Conservation (phyloP, 2,797 vertebrate genomes). For the Lerista edwardsae region DNA sequence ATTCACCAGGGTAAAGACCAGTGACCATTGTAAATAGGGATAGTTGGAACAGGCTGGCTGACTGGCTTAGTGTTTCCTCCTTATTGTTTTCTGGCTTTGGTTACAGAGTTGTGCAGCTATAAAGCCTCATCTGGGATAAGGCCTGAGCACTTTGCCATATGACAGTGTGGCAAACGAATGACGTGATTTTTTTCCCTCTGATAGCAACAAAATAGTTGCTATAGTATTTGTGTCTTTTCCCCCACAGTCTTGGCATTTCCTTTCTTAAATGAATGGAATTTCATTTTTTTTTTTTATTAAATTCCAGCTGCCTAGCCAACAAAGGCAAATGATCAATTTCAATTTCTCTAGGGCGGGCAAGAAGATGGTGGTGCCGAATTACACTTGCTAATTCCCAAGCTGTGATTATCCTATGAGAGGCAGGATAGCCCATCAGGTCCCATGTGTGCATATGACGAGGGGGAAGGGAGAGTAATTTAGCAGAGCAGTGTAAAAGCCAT, state of each 20-base stretch:
- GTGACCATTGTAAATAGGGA: not conserved
- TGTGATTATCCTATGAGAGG: constrained; percentile 47
- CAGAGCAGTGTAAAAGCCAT: constrained; percentile 7
- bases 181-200: not conserved
- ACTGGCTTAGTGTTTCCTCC: not conserved
- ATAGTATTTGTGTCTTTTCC: not conserved
- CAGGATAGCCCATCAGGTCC: not conserved
- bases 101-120: not conserved
- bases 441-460: constrained; percentile 16
- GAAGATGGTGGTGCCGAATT: constrained; percentile 28
- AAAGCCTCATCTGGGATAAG: not conserved
- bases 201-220: not conserved
- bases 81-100: not conserved
- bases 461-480: constrained; percentile 38
- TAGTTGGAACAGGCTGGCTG: not conserved
- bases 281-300: constrained; percentile 57
- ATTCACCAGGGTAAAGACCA: not conserved
- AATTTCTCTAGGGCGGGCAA: constrained; percentile 43
- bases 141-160: not conserved
- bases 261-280: constrained; percentile 15
- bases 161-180: not conserved
- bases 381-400: constrained; percentile 59
- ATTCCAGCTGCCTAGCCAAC: constrained; percentile 35
- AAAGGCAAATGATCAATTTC: constrained; percentile 62
- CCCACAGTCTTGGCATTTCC: not conserved